Base-by-base conservation (phyloP, 2,888 invertebrate genomes). In the Ametastegia equiseti region DNA sequence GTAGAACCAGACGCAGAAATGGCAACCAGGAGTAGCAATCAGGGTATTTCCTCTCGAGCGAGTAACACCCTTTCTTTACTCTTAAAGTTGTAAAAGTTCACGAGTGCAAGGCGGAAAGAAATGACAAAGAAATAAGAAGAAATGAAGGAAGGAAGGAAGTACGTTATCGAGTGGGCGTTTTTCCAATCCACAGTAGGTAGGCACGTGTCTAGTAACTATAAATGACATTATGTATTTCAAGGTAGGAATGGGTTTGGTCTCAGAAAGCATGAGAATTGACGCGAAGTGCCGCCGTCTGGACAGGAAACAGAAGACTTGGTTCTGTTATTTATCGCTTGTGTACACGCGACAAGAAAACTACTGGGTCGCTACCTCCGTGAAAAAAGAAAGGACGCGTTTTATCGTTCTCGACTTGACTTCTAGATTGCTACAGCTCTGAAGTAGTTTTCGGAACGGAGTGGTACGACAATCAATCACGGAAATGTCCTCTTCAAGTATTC, bases 261-360 rank as follows among this genome's bases (percentile, higher is more conserved):
- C n/a, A n/a, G n/a, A 71, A 45, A 30, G 27, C 30, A 45, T 71
- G 47, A 47, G 71, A 71, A 47, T 71, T 71, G 71, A 71, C 71
- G 47, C 47, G n/a, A 47, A 71, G n/a, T 71, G 71, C 71, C 71
- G 47, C 45, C 27, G 71, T 71, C 65, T 67, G 71, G 45, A 11
- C 45, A 71, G 71, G 71, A 71, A 71, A 71, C 15, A 36, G n/a
- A 71, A 30, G 30, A 71, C 45, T 45, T 71, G 9, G 45, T 47
- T 45, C 47, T 45, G 71, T 45, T 71, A 71, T 71, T 71, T 71
- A 71, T 71, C 71, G 71, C 47, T 11, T 1, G 45, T 47, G 45
- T 71, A 71, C 71, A 47, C 71, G 47, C 45, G 45, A 45, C 71
- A 71, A 71, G 71, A 71, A 71, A 71, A 23, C 45, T 7, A 71